Evolutionary conservation across 2,113 vertebrate genomes (phyloP).

Genomic region (Peromyscus polionotus): DNA sequence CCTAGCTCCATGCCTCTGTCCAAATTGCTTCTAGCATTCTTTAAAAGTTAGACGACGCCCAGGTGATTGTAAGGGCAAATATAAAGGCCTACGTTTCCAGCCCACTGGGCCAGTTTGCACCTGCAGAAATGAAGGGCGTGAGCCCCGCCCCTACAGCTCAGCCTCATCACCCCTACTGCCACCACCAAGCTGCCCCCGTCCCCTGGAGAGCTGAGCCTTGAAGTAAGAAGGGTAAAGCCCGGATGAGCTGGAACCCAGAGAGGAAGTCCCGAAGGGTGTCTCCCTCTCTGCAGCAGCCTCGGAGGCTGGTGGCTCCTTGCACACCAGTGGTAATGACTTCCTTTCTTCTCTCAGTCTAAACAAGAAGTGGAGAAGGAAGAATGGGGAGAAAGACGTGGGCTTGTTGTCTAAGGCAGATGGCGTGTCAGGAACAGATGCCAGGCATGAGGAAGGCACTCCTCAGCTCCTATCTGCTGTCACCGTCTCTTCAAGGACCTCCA

Average conservation of each 20-base stretch:
- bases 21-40: background rate
- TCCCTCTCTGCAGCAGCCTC: background rate
- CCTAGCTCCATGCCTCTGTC: background rate
- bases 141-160: no score
- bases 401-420: conserved; percentile 75
- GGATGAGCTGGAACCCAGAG: accelerated
- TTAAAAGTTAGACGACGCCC: background rate
- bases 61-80: background rate
- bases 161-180: accelerated
- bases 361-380: conserved; percentile 35
- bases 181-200: background rate
- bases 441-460: conserved; percentile 50
- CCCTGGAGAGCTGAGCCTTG: background rate
- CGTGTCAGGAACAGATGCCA: conserved; percentile 32
- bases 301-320: accelerated
- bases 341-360: background rate
- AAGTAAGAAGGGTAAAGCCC: accelerated
- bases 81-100: background rate
- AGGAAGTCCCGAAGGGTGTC: accelerated
- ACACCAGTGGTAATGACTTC: background rate
- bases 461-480: background rate
- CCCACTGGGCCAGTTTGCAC: background rate
- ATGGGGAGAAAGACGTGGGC: conserved; percentile 61
- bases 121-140: accelerated
- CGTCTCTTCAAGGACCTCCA: background rate